Evolutionary conservation across 2,797 vertebrate species (phyloP), one percentile per base, ranked within the genome.

Genomic region (Sebastolobus altivelis): DNA sequence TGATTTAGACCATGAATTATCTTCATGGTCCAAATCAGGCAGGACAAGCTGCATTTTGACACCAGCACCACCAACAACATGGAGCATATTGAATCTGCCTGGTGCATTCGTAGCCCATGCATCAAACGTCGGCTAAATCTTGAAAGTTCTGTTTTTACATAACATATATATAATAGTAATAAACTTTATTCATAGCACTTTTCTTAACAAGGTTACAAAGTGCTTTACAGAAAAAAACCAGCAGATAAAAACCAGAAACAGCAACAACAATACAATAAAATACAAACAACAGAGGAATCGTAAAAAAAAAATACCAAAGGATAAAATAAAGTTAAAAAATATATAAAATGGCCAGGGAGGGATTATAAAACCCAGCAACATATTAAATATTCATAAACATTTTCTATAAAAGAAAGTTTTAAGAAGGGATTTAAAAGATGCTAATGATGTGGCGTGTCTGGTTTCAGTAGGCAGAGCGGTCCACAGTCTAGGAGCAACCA

Each of bases 401-500:
- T n/a, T 52, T 52, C 18, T 52, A 52, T n/a, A 52, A 52, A 52
- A 52, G 46, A 52, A 52, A 52, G 49, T 52, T 52, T n/a, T 52
- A n/a, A n/a, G 20, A n/a, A 10, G 49, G 49, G 8, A 52, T 52
- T n/a, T 52, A 52, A 20, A 52, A 46, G 43, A 46, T 46, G 49
- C n/a, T n/a, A n/a, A 52, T 52, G n/a, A 52, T 52, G 49, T 52
- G 49, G 9, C 10, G 49, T 52, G 18, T n/a, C 49, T 52, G 18
- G 0, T 52, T 52, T 52, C 49, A 52, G n/a, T 20, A 52, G 20
- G 49, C 49, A 52, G 4, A n/a, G 49, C 20, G 2, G 0, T 10
- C 20, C 49, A 52, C 8, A 20, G 49, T 52, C 20, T 0, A 52
- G 16, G 43, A 46, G 18, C 3, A 46, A 18, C 43, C 43, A 18